These are phyloP conservation scores for Drymodes brunneopygia DNA, from an alignment of 2,113 vertebrate genomes.

Conservation along the genomic window DNA sequence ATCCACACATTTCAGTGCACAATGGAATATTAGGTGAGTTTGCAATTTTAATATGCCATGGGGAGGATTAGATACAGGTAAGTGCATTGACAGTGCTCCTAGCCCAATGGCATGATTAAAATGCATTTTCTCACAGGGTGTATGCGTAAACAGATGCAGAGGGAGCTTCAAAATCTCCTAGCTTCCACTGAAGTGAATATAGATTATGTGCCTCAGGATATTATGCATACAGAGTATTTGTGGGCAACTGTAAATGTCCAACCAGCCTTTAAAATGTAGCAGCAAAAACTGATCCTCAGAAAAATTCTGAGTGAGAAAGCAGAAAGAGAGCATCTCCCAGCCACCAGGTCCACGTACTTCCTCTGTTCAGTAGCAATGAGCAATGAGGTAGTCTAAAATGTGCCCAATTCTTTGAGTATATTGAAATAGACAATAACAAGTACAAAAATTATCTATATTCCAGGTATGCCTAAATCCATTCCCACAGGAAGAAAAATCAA, in stretches of 20 bases:
- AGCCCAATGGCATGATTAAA: background rate
- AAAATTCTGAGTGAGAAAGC: background rate
- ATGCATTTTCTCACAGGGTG: background rate
- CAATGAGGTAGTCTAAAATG: background rate
- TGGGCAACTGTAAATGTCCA: background rate
- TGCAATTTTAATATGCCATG: background rate
- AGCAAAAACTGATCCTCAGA: background rate
- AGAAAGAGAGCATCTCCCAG: background rate
- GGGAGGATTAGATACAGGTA: background rate
- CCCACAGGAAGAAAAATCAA: background rate
- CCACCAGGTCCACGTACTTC: background rate
- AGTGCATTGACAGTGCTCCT: background rate
- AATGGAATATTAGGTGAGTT: background rate
- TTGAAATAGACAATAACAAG: background rate
- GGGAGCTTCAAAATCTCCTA: background rate
- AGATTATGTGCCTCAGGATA: background rate
- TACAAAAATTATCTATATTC: background rate
- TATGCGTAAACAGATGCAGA: background rate
- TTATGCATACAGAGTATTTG: background rate
- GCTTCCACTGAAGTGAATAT: background rate
- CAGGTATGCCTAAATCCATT: background rate
- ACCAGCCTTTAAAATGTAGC: background rate
- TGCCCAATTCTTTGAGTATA: background rate
- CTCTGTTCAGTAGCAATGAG: background rate
- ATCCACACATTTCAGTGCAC: background rate